Conservation (phyloP, 23 tunicate species). For the Clavelina lepadiformis region DNA sequence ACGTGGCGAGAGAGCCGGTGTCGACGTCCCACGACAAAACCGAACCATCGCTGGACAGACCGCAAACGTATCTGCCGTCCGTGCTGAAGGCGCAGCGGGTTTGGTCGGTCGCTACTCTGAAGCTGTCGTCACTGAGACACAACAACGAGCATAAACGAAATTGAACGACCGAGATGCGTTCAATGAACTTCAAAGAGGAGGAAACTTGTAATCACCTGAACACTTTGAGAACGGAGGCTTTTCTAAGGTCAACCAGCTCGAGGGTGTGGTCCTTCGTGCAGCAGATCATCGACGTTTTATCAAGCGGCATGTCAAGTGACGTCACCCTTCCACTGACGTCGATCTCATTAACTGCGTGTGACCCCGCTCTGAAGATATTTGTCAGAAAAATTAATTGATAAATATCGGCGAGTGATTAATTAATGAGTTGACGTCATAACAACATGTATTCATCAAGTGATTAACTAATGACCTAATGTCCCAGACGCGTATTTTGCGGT, state of each 20-base stretch:
- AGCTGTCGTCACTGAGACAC: slow-evolving; percentile 37
- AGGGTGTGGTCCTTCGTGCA: slow-evolving; percentile 92
- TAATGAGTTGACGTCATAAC: background rate
- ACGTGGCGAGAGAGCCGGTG: slow-evolving; percentile 27
- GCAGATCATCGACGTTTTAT: slow-evolving; percentile 54
- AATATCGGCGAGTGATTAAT: background rate
- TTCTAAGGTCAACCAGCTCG: slow-evolving; percentile 73
- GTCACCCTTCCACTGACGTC: slow-evolving; percentile 81
- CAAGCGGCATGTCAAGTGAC: slow-evolving; percentile 82
- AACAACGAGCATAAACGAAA: too few species aligned
- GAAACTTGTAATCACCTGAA: slow-evolving; percentile 36
- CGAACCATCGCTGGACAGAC: slow-evolving; percentile 68
- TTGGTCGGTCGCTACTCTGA: slow-evolving; percentile 58
- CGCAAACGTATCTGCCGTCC: slow-evolving; percentile 65
- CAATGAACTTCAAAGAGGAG: too few species aligned
- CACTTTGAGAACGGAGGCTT: slow-evolving; percentile 39
- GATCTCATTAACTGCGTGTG: slow-evolving; percentile 48
- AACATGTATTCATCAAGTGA: background rate
- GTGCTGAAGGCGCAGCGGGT: slow-evolving; percentile 64
- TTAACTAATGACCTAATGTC: slow-evolving; percentile 47
- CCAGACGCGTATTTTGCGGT: slow-evolving; percentile 68
- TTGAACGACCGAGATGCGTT: too few species aligned
- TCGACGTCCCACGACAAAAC: slow-evolving; percentile 75
- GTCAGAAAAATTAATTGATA: too few species aligned
- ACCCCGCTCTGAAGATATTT: slow-evolving; percentile 19